A percentile compares a stretch with the other conserved stretches of the same genome.
Conservation (phyloP, 2,888 invertebrate genomes). For the Aleiodes testaceus region DNA sequence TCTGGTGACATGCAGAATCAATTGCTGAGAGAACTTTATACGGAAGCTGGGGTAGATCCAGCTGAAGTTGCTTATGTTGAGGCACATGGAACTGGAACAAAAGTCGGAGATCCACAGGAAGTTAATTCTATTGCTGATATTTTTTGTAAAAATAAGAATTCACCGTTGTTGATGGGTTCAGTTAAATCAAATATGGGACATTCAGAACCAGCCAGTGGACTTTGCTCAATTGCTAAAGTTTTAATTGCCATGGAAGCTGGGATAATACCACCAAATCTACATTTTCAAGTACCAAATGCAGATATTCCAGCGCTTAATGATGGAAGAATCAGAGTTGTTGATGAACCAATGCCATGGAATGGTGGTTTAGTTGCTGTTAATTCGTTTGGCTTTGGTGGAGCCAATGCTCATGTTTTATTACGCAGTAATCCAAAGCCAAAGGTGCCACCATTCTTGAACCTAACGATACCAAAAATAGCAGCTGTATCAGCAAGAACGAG, state of each 20-base stretch:
- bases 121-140: constrained; percentile 94
- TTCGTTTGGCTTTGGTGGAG: constrained; percentile 99
- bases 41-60: constrained; percentile 87
- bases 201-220: constrained; percentile 93
- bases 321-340: constrained; percentile 92
- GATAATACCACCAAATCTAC: constrained; percentile 92
- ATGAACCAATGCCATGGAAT: constrained; percentile 86
- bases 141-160: constrained; percentile 87
- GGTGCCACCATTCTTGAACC: constrained; percentile 75
- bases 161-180: constrained; percentile 92
- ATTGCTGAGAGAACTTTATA: constrained; percentile 90
- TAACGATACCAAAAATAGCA: constrained; percentile 79
- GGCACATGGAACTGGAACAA: constrained; percentile 99
- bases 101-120: constrained; percentile 98
- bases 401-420: constrained; percentile 93
- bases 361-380: constrained; percentile 96
- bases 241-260: constrained; percentile 94
- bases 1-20: constrained; percentile 86
- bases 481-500: constrained; percentile 90
- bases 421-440: constrained; percentile 85
- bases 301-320: constrained; percentile 93
- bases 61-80: constrained; percentile 92
- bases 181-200: constrained; percentile 99
- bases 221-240: constrained; percentile 93
- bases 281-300: constrained; percentile 88